phyloP scores from a whole-genome alignment of 2,113 vertebrate genomes.

The Dromas ardeola region DNA sequence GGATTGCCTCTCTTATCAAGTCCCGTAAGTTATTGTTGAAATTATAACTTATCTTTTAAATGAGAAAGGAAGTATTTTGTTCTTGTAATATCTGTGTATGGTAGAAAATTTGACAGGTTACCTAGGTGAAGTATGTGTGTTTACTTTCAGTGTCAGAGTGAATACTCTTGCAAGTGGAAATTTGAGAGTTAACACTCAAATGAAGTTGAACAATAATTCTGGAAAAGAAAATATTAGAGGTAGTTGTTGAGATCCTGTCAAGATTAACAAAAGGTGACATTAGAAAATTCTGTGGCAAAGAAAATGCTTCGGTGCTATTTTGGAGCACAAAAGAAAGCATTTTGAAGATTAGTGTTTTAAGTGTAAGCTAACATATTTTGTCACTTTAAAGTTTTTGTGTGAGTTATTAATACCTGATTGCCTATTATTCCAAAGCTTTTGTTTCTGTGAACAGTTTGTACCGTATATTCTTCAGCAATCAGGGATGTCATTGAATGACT shows the following conservation, averaged over 20 bases:
- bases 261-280: background rate
- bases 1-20: slow-evolving; percentile 97
- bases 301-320: background rate
- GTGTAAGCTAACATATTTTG: background rate
- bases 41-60: background rate
- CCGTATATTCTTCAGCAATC: background rate
- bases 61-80: background rate
- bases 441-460: slow-evolving; percentile 5
- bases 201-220: background rate
- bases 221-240: background rate
- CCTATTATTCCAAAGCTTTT: background rate
- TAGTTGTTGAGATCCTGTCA: background rate
- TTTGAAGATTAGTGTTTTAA: background rate
- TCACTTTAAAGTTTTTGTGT: background rate
- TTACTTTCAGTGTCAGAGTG: background rate
- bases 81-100: background rate
- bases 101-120: background rate
- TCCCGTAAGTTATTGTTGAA: slow-evolving; percentile 81
- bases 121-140: background rate
- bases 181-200: background rate
- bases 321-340: background rate
- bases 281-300: background rate
- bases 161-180: background rate
- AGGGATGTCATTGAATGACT: background rate
- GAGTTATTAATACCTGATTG: background rate